Conservation (phyloP, 2,797 vertebrate species). For the Adelosebastes latens region DNA sequence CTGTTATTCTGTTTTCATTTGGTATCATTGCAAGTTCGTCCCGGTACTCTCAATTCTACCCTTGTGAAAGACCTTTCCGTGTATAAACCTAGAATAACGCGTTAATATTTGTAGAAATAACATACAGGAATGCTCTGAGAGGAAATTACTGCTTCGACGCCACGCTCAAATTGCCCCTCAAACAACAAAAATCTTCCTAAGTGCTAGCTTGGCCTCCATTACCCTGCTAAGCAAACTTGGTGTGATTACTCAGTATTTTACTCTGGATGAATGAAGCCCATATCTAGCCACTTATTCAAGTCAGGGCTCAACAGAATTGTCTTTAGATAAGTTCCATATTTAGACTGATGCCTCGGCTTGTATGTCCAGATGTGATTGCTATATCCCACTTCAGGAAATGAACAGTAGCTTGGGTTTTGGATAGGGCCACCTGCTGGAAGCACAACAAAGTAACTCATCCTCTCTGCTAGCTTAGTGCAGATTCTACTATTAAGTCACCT, state of each 20-base stretch:
- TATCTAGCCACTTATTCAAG: constrained; percentile 27
- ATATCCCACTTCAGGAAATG: constrained; percentile 64
- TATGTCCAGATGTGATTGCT: constrained; percentile 51
- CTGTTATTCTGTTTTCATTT: background rate
- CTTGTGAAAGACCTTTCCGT: background rate
- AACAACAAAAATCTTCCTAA: background rate
- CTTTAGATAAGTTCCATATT: constrained; percentile 55
- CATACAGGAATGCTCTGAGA: background rate
- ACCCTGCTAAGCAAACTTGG: background rate
- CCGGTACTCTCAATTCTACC: background rate
- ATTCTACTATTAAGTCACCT: background rate
- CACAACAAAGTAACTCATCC: constrained; percentile 2
- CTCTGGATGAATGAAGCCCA: background rate
- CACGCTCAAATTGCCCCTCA: background rate
- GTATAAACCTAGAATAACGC: background rate
- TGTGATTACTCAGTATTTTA: constrained; percentile 35
- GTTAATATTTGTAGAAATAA: constrained; percentile 8
- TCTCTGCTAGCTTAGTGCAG: background rate
- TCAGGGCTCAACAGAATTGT: constrained; percentile 34
- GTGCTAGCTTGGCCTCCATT: background rate
- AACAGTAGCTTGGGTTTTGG: constrained; percentile 46
- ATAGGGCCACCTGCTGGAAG: constrained; percentile 36
- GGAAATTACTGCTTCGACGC: background rate
- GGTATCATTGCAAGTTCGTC: background rate
- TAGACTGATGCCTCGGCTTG: constrained; percentile 21